Conservation (phyloP, 2,113 vertebrate species). For the Antidorcas marsupialis region DNA sequence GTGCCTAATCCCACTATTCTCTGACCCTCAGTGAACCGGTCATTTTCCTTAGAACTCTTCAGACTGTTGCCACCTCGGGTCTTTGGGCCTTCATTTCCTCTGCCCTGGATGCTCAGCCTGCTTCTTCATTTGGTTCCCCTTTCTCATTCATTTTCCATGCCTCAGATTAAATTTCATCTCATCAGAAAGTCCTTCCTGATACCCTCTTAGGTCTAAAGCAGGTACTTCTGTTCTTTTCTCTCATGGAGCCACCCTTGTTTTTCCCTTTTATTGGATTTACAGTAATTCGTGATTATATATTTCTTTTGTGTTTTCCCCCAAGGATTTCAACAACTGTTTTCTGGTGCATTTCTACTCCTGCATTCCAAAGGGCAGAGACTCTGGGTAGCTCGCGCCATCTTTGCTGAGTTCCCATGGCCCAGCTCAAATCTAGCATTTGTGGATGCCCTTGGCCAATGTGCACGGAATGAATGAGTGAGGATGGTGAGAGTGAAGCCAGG, state of each 20-base stretch:
- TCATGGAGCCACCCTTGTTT: not conserved
- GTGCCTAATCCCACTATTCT: not conserved
- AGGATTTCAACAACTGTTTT: not conserved
- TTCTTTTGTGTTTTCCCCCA: not conserved
- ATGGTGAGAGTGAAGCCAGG: not conserved
- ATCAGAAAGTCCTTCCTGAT: not conserved
- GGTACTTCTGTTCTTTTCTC: not conserved
- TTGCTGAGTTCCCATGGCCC: not conserved
- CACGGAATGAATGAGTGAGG: not conserved
- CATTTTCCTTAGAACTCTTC: not conserved
- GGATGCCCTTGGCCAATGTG: not conserved
- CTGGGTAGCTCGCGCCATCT: not conserved
- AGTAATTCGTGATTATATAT: not conserved
- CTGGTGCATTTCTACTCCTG: not conserved
- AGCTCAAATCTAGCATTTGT: not conserved
- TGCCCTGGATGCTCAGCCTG: not conserved
- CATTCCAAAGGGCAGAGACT: not conserved
- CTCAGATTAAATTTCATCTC: not conserved
- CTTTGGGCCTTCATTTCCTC: not conserved
- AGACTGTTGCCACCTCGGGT: not conserved
- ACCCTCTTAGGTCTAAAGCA: not conserved
- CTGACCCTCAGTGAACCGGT: not conserved
- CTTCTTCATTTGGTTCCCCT: not conserved
- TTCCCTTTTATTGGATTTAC: not conserved
- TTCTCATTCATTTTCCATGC: not conserved